A percentile compares a stretch with the other conserved stretches of the same genome.
These are phyloP conservation scores for Pollimyrus isidori DNA, from an alignment of 2,113 vertebrate species.

Conservation along the genomic window DNA sequence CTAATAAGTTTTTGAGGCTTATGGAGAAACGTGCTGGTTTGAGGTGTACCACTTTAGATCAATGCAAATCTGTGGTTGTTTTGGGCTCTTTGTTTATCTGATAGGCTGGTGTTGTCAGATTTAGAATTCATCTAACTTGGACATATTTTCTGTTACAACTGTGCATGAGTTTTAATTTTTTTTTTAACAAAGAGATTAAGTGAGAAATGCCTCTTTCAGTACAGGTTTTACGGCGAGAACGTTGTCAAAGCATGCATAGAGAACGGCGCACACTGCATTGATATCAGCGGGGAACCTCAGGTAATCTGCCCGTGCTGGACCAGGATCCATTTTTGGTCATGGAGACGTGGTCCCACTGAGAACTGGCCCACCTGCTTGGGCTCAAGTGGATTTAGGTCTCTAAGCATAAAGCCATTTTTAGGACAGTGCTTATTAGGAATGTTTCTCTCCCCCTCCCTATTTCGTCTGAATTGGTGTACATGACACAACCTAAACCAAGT, in stretches of 20 bases:
- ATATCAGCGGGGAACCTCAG: constrained; percentile 90
- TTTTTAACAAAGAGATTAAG: too few relatives aligned
- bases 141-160: not conserved
- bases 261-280: constrained; percentile 83
- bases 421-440: not conserved
- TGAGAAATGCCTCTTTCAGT: constrained; percentile 55
- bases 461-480: not conserved
- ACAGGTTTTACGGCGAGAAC: constrained; percentile 86
- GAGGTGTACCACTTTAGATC: not conserved
- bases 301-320: constrained; percentile 47
- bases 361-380: not conserved
- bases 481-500: not conserved
- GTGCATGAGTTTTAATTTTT: not conserved
- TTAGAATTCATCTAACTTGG: not conserved
- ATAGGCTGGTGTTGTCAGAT: not conserved
- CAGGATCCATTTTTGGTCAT: constrained; percentile 6
- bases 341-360: not conserved
- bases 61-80: not conserved
- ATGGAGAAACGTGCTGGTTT: not conserved
- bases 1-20: not conserved
- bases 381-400: not conserved
- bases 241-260: constrained; percentile 87
- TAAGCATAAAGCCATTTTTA: constrained; percentile 11
- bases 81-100: not conserved
- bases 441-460: not conserved